Base-by-base conservation (phyloP, 2,797 vertebrate species). In the Apodemus agrarius region DNA sequence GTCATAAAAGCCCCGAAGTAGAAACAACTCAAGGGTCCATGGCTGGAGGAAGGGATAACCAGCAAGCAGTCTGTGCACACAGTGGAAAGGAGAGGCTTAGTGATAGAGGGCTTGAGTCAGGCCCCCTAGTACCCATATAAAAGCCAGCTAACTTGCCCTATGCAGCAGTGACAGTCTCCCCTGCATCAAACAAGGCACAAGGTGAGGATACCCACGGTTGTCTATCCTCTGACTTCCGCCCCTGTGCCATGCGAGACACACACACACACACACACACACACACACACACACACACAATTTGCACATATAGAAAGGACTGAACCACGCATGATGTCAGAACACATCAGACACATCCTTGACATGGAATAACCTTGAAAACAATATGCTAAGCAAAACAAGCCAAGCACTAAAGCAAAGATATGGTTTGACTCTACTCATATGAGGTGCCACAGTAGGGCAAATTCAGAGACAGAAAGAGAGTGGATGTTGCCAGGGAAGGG, bases 371-470 rank as follows among this genome's bases (percentile, higher is more conserved):
- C 59, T 61, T 54, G 93, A 92, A 84, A 61, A 37, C 22, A 46
- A 75, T 74, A 43, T 78, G 24, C 69, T 91, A n/a, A 84, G 46
- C 72, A 89, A 89, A 86, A 83, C 40, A 82, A 61, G 10, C 19
- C 74, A 94, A 65, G 86, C 43, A n/a, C n/a, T 5, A 65, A 89
- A 93, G 43, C 43, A 79, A 21, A 92, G 40, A 52, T 43, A 49
- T 40, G 37, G n/a, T 75, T 24, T 90, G 54, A 83, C 43, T 96
- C 84, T 80, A 93, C 37, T 93, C 78, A 69, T 37, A 17, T 24
- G 75, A 86, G 72, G 46, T 46, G 14, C 31, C 19, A 59, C 57
- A 65, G 12, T 29, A 43, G 46, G 78, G 74, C 40, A 61, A 37
- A 40, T 24, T 93, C 57, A 69, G 76, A 89, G 75, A 76, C 37